Evolutionary conservation across 2,888 invertebrate species (phyloP), one percentile per base, ranked within the genome.

Genomic region (Blera fallax): DNA sequence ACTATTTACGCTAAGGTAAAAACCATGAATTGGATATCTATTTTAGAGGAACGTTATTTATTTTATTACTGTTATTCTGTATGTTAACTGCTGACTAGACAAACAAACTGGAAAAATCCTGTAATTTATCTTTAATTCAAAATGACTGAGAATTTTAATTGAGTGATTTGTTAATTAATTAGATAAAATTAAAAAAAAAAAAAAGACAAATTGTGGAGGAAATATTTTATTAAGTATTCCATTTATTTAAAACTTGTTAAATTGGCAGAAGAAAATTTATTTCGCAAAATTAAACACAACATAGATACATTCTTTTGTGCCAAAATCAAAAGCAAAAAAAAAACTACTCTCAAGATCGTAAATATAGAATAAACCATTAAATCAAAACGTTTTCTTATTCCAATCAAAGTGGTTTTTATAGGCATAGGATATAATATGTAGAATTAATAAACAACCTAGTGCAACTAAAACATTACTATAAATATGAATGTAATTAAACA

Each of bases 401-500:
- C 32, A 79, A 79, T 69, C 64, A 56, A 79, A 83, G n/a, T 58
- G 72, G 58, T 72, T 72, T 74, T 54, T 40, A n/a, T n/a, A 56
- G 60, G 27, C 16, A 81, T 67, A 77, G 21, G 48, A 64, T 45
- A 78, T 48, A 69, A 65, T 21, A 50, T 45, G 16, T 77, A 85
- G 76, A 62, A 67, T 65, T 65, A 48, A 65, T 72, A 72, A 54
- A 65, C 43, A 80, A 65, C 52, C 18, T 81, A 85, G 81, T 79
- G 56, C 67, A 62, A 67, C 76, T 72, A 52, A 85, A 58, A 52
- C 56, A 69, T 65, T 60, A 77, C 77, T 72, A 81, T 62, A 50
- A 80, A 85, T 77, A 77, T 85, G 24, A 84, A 65, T 85, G 80
- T 80, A 85, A 81, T 67, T 81, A 76, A 79, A 76, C 52, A 54